phyloP scores from a whole-genome alignment of 1,140 invertebrate species.

The Mamestra configurata region DNA sequence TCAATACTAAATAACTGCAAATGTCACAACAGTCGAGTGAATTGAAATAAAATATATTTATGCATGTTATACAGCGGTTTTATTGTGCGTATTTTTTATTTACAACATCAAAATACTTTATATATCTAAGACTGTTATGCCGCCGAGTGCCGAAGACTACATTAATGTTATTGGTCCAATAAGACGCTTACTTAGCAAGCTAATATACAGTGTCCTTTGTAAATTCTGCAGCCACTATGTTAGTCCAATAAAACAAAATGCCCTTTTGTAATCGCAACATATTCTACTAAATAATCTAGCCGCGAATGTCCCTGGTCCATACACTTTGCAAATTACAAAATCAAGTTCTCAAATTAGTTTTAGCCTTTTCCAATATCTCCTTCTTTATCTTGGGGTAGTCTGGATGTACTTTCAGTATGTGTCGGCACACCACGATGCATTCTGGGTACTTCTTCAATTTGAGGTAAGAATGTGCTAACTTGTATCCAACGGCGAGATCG shows the following conservation, averaged over 20 bases:
- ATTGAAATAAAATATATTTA: conserved; percentile 75
- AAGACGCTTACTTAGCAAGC: neutral
- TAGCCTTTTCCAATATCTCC: conserved; percentile 98
- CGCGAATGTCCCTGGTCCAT: too few species aligned
- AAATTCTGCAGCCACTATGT: neutral
- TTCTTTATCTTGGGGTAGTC: conserved; percentile 97
- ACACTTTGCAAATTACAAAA: too few species aligned
- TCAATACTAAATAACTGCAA: conserved; percentile 42
- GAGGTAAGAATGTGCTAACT: conserved; percentile 96
- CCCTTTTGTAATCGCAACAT: too few species aligned
- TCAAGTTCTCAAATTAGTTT: conserved; percentile 93
- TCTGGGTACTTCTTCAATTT: conserved; percentile 97
- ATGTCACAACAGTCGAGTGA: conserved; percentile 69
- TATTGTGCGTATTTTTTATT: conserved; percentile 42
- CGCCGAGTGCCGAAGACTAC: neutral
- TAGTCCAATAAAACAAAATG: neutral
- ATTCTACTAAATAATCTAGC: too few species aligned
- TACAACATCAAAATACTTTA: neutral
- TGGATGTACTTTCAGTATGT: conserved; percentile 94
- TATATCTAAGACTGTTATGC: neutral
- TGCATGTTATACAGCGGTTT: conserved; percentile 63
- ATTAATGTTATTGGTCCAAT: neutral
- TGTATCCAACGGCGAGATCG: conserved; percentile 96
- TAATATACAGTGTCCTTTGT: too few species aligned
- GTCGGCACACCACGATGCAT: conserved; percentile 89